Evolutionary conservation across 2,113 vertebrate genomes (phyloP), one percentile per base, ranked within the genome.

Genomic region (Phoxinus phoxinus): DNA sequence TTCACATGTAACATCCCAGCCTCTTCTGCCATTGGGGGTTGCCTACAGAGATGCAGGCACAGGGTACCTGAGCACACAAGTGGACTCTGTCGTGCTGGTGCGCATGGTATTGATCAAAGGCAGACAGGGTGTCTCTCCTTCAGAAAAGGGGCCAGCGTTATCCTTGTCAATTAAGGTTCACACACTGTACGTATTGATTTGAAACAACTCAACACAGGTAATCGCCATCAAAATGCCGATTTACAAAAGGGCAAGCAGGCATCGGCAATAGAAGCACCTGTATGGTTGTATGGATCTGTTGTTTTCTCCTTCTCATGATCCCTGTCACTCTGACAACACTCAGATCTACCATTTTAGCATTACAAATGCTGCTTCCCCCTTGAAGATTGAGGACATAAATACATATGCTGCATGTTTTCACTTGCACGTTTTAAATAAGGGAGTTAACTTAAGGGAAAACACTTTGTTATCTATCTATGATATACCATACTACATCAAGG

Each of bases 1-100:
- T 93, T 96, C 94, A 94, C 89, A 95, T 94, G 94, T 95, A 96
- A 95, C 96, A 94, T 95, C 94, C 92, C 93, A 90, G 89, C 87
- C 93, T 94, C 93, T 89, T 90, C 92, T 92, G 94, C 90, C 93
- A 58, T 76, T 87, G 93, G 93, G 94, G 94, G 92, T 91, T 91
- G 94, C 92, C 84, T 77, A 89, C 92, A 90, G 95, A 95, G 91
- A 92, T 93, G 93, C 93, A 94, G 94, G 93, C 91, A 17, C 23
- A 93, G 92, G 94, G 93, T 92, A 92, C 92, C 83, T 85, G 90
- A 87, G 92, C 91, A 91, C 85, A 93, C n/a, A 93, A 90, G 90
- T 87, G 85, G 87, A 85, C 73, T 46, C 88, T 90, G 90, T 90
- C 87, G 90, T 88, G 91, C 91, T 90, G 91, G 90, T 88, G 77